Percentiles rank a stretch among this genome's conserved stretches.
phyloP scores from a whole-genome alignment of 1,140 invertebrate genomes.

The Bombus terrestris region DNA sequence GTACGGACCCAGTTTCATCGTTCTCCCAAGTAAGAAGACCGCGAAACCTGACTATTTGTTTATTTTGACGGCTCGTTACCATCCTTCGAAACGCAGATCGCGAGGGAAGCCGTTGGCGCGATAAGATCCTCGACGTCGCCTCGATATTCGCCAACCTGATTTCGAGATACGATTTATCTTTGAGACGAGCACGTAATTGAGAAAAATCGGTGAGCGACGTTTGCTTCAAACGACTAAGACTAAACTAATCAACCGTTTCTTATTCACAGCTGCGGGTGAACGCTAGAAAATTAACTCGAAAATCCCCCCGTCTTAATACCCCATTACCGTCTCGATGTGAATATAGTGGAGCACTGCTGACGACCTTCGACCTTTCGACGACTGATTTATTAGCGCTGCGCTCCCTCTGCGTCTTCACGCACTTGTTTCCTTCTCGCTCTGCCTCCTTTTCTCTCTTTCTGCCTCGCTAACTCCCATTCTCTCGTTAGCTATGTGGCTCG shows the following conservation, averaged over 20 bases:
- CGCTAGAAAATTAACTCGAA: slow-evolving; percentile 48
- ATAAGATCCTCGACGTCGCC: too few relatives aligned
- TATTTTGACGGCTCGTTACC: slow-evolving; percentile 27
- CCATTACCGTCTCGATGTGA: slow-evolving; percentile 63
- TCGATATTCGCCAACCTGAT: too few relatives aligned
- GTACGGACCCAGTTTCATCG: slow-evolving; percentile 33
- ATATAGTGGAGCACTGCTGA: slow-evolving; percentile 52
- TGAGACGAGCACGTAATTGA: background rate
- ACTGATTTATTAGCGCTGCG: slow-evolving; percentile 64
- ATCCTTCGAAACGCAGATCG: too few relatives aligned
- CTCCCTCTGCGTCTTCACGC: slow-evolving; percentile 12
- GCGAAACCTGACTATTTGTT: slow-evolving; percentile 47
- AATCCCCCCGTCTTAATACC: slow-evolving; percentile 55
- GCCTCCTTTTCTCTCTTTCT: background rate
- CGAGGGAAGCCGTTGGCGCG: background rate
- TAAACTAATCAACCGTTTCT: slow-evolving; percentile 54
- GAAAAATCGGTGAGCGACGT: slow-evolving; percentile 21
- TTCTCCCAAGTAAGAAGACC: slow-evolving; percentile 7
- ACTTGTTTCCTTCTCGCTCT: background rate
- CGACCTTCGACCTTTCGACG: slow-evolving; percentile 63
- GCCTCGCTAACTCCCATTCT: background rate
- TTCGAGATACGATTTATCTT: too few relatives aligned
- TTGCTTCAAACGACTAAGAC: slow-evolving; percentile 38
- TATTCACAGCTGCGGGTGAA: slow-evolving; percentile 50
- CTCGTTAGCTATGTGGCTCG: background rate